Base-by-base conservation (phyloP, 2,113 vertebrate species). In the Antennarius striatus region DNA sequence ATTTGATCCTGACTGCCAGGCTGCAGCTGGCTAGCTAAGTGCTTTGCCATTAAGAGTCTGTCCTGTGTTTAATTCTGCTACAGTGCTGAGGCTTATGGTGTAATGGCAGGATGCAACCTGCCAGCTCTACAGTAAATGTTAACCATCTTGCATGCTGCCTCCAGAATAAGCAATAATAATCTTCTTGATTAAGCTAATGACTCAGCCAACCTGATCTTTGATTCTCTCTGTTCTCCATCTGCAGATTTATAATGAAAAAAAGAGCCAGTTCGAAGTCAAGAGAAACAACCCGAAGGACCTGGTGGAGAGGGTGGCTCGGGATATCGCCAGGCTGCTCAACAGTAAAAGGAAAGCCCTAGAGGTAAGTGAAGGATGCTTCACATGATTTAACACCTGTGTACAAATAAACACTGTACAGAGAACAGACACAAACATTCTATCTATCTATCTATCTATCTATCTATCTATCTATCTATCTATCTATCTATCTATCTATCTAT, bases 221-320 rank as follows among this genome's bases (percentile, higher is more conserved):
- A 66, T 75, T 68, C 36, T 14, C n/a, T 32, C 3, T 68, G 67
- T 71, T 84, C 16, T 83, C 88, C 85, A 47, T 71, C 69, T 85
- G 80, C 92, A 99, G 98, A 98, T 99, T 90, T 99, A 99, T 78
- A 95, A 90, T 68, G 96, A 98, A 75, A 98, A 99, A 79, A 94
- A 90, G 86, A 98, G 96, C 88, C 94, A 96, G 75, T 99, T 98
- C 83, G 95, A 98, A 77, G 94, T 98, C 50, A 96, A 96, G 88
- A 95, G 94, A 77, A 99, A 98, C 3, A 94, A 94, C 58, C 95
- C 98, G 54, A 96, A 94, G 83, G 96, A 96, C 82, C 71, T 99
- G 88, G 96, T 99, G 88, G 96, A 98, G 80, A 93, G 95, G 82
- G 98, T 99, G 53, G 94, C 98, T 0, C 93, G 95, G 48, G 95